Base-by-base conservation (phyloP, 2,113 vertebrate genomes). In the Aix galericulata region DNA sequence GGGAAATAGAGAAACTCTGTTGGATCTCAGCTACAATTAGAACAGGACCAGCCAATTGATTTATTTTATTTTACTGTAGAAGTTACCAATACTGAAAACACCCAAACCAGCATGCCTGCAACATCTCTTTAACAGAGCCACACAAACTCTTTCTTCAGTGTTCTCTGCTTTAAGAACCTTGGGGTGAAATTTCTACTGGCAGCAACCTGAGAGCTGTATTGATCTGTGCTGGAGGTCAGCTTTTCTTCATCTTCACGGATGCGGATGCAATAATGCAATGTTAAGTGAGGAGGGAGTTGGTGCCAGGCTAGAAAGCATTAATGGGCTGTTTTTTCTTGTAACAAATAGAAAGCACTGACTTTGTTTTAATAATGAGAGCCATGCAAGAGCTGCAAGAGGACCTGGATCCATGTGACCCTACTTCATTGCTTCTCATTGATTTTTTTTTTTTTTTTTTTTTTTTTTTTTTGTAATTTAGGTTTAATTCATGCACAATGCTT, bases 261-360 rank as follows among this genome's bases (percentile, higher is more conserved):
- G 38, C 10, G 26, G 26, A 64, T 64, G 36, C 62, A 85, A 36
- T n/a, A 13, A 27, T 0, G 5, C 9, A 16, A 1, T 1, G 1
- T 29, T 76, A 56, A 94, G 69, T 56, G 75, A 17, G 1, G 4
- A 0, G 8, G 29, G 75, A 80, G 44, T 9, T 46, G 0, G 26
- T 15, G 95, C 91, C 94, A 94, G 80, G 7, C 21, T 11, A 21
- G 50, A 29, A 88, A 62, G 6, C 83, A 31, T 75, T 78, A 21
- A 63, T 74, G 91, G 83, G 68, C 12, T 50, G 55, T 92, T 64
- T 82, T 26, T 34, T 48, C 58, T 88, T 3, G 0, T 56, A 36
- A 32, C 3, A 13, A 42, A 15, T 2, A 8, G n/a, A 42, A 67
- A 87, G 31, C 0, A 0, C 27, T 38, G 62, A 7, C 38, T 69